Evolutionary conservation across 2,797 vertebrate species (phyloP).

Genomic region (Euphonia xanthogaster): DNA sequence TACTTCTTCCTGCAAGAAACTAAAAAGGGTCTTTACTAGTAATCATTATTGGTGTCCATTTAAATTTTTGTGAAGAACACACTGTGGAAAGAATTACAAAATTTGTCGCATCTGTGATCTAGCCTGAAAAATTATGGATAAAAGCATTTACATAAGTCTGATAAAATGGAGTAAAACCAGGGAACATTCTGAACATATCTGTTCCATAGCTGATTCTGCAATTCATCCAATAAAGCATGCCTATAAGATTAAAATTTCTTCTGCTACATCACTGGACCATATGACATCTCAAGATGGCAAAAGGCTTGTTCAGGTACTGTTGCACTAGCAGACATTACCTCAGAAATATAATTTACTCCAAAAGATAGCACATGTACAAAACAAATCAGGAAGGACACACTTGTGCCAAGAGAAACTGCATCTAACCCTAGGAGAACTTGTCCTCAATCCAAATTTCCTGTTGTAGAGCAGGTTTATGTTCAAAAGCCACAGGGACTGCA

Average conservation of each 20-base stretch:
- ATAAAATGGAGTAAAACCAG: background rate
- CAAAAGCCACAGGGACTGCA: background rate
- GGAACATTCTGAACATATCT: background rate
- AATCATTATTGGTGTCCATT: background rate
- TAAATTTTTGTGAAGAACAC: background rate
- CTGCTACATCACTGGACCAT: background rate
- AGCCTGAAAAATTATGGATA: background rate
- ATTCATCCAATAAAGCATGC: background rate
- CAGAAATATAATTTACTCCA: background rate
- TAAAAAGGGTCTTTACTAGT: background rate
- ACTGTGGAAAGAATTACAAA: background rate
- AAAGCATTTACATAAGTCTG: background rate
- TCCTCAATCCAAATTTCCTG: background rate
- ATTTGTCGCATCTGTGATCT: background rate
- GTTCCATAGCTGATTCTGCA: background rate
- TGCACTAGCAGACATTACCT: background rate
- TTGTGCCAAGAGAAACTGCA: background rate
- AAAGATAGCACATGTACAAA: background rate
- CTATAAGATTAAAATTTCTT: background rate
- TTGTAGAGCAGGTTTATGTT: background rate
- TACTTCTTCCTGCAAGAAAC: background rate
- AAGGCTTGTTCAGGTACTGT: background rate
- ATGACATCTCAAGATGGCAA: background rate
- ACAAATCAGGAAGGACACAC: background rate
- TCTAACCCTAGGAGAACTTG: background rate